Conservation (phyloP, 2,888 invertebrate species). For the Aspidiotus destructor region DNA sequence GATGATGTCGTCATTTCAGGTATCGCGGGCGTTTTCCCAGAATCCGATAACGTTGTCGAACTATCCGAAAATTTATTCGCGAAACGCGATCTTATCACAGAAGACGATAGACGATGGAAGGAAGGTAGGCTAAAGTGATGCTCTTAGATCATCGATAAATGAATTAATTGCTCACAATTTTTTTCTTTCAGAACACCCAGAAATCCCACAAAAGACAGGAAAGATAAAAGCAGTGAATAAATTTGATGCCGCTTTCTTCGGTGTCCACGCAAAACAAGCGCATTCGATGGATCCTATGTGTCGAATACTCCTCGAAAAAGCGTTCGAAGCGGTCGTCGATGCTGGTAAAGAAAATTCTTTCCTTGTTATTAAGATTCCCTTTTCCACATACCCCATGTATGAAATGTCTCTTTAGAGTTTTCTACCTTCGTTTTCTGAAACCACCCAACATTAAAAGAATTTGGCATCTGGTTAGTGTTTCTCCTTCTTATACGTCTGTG, state of each 20-base stretch:
- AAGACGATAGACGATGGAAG: neutral
- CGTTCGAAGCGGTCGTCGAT: slow-evolving; percentile 45
- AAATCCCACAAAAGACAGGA: slow-evolving; percentile 41
- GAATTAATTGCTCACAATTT: slow-evolving; percentile 6
- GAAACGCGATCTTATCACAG: slow-evolving; percentile 35
- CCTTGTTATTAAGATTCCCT: neutral
- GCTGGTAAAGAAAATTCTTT: slow-evolving; percentile 42
- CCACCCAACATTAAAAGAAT: no score
- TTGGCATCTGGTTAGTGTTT: no score
- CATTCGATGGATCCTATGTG: slow-evolving; percentile 46
- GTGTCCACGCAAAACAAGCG: slow-evolving; percentile 44
- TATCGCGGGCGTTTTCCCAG: slow-evolving; percentile 50
- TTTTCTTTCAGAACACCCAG: slow-evolving; percentile 43
- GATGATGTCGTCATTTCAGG: slow-evolving; percentile 45
- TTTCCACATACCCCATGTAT: neutral
- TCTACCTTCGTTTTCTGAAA: no score
- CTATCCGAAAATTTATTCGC: slow-evolving; percentile 48
- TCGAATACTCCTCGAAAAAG: slow-evolving; percentile 43
- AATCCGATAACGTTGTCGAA: slow-evolving; percentile 51
- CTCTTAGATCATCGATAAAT: no score
- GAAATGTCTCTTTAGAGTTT: neutral
- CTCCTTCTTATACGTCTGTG: no score
- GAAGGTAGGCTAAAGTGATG: neutral
- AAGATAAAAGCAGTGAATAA: slow-evolving; percentile 40
- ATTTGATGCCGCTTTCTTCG: slow-evolving; percentile 46